Conservation (phyloP, 2,797 vertebrate species). For the Pelochelys cantorii region DNA sequence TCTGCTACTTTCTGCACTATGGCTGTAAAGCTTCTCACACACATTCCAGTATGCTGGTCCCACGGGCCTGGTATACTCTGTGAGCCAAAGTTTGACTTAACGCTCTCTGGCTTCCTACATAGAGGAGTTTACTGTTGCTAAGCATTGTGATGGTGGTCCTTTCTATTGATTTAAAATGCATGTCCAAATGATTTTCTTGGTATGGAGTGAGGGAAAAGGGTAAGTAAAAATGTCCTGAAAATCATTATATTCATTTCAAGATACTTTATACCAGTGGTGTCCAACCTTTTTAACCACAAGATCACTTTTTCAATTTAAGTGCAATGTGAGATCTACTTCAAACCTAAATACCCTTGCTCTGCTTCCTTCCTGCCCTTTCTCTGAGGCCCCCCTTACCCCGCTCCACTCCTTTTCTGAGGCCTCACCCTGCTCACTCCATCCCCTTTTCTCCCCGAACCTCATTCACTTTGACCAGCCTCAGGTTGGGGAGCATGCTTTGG, state of each 20-base stretch:
- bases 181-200: not conserved
- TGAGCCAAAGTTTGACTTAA: constrained; percentile 56
- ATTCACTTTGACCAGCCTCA: too few species aligned
- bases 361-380: too few species aligned
- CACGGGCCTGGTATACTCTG: constrained; percentile 56
- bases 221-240: not conserved
- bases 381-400: too few species aligned
- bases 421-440: too few species aligned
- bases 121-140: constrained; percentile 16
- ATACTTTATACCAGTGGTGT: too few species aligned
- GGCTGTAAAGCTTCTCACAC: constrained; percentile 51
- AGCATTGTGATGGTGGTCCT: not conserved
- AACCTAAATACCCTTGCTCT: too few species aligned
- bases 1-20: constrained; percentile 28
- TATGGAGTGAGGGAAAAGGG: not conserved
- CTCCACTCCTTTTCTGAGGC: too few species aligned
- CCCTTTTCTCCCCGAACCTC: too few species aligned
- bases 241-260: not conserved
- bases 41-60: constrained; percentile 48
- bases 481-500: too few species aligned
- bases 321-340: too few species aligned
- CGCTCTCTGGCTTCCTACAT: constrained; percentile 1
- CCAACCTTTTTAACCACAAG: too few species aligned
- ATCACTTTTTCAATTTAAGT: too few species aligned
- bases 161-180: not conserved